Evolutionary conservation across 2,113 vertebrate genomes (phyloP), one percentile per base, ranked within the genome.

Genomic region (Empidonax alnorum): DNA sequence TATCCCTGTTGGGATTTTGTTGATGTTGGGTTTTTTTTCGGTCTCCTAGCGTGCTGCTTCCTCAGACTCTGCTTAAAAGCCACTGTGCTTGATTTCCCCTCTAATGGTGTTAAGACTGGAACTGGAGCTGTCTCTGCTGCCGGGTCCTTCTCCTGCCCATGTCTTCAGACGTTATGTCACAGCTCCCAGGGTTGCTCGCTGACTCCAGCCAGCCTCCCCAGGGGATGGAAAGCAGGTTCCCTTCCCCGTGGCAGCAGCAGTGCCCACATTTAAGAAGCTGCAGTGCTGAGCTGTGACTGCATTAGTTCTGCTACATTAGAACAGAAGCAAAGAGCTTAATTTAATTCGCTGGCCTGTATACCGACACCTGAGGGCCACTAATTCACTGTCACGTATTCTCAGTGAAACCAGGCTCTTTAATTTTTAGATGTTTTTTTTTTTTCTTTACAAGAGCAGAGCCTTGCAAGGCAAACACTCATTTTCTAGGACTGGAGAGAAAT

Each of bases 241-340:
- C 68, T 90, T 92, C 59, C 72, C 73, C 4, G 7, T 94, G 85
- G 93, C 87, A 92, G 85, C 87, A 93, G 84, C 67, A 59, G 88
- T 88, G 93, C 87, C 87, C 94, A 94, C 92, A 55, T 84, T 90
- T 90, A 91, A 92, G 89, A 37, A 88, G 92, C 75, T 93, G 75
- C 31, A 95, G 94, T 95, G 90, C 84, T 96, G 94, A 96, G 96
- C 92, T n/a, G 5, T 94, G 94, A 96, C 96, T 96, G 73, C 92
- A 95, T 96, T 96, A 97, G 94, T 97, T 97, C 96, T 97, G 92
- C 90, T 94, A 96, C 92, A 96, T 95, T 96, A 96, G 95, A 95
- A 96, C 71, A 93, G 91, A 87, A 85, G 89, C 87, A 96, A 91
- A 97, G 89, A 95, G 93, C 89, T 95, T 97, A 97, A 97, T 97